phyloP scores from a whole-genome alignment of 2,888 invertebrate species.

The Cantharis nigra region DNA sequence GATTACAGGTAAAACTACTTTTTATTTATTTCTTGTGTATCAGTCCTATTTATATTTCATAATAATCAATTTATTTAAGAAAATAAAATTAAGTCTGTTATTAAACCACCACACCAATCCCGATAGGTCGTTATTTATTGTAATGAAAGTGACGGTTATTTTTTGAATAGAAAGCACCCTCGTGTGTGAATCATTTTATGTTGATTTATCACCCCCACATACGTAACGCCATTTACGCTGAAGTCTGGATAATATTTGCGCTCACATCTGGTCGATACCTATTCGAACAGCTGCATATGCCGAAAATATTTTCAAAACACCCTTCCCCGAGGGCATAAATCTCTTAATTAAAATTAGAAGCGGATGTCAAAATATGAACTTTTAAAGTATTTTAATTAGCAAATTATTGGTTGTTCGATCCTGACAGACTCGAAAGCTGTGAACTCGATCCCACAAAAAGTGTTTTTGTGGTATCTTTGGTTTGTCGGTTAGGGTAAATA shows the following conservation, averaged over 20 bases:
- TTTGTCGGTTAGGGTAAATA: no score
- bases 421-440: no score
- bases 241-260: neutral
- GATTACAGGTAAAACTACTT: conserved; percentile 63
- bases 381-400: neutral
- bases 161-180: neutral
- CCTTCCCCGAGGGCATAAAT: neutral
- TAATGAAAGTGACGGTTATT: neutral
- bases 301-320: neutral
- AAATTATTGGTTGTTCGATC: neutral
- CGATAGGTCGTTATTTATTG: neutral
- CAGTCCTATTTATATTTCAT: no score
- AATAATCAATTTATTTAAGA: no score
- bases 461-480: no score
- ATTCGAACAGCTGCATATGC: neutral
- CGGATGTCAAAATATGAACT: neutral
- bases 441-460: no score
- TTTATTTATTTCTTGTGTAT: neutral
- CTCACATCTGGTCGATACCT: neutral
- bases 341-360: neutral
- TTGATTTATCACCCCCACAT: conserved; percentile 1
- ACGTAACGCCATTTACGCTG: neutral
- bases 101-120: neutral
- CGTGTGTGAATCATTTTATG: neutral
- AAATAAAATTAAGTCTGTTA: neutral